These are phyloP conservation scores for Agrilus mali DNA, from an alignment of 2,888 invertebrate species.

Conservation along the genomic window DNA sequence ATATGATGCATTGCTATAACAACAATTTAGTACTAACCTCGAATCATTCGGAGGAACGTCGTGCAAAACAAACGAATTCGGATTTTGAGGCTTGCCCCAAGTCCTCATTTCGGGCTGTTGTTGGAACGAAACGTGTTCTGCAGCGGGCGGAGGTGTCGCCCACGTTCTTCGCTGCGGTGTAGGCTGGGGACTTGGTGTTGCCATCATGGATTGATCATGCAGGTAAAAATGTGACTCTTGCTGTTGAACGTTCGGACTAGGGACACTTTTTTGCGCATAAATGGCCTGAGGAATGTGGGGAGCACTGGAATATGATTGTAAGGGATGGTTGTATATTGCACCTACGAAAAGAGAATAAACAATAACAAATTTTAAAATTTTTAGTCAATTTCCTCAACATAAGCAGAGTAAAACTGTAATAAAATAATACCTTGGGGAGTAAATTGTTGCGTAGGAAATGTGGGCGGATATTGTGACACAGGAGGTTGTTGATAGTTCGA, in stretches of 20 bases:
- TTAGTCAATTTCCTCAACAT: too few relatives aligned
- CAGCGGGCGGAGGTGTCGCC: constrained; percentile 40
- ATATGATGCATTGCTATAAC: too few relatives aligned
- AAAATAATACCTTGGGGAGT: constrained; percentile 32
- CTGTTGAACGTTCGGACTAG: constrained; percentile 14
- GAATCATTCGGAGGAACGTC: constrained; percentile 31
- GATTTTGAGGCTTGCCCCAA: constrained; percentile 28
- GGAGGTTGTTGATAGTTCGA: constrained; percentile 29
- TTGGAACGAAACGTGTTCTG: constrained; percentile 19
- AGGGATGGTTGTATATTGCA: constrained; percentile 19
- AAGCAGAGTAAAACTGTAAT: neutral
- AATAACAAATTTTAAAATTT: too few relatives aligned
- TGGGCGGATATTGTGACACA: constrained; percentile 26
- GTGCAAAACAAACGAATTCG: constrained; percentile 53
- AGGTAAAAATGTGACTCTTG: constrained; percentile 59
- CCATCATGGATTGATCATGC: constrained; percentile 49
- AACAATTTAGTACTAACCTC: too few relatives aligned
- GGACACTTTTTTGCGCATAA: constrained; percentile 38
- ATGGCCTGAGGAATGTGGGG: constrained; percentile 41
- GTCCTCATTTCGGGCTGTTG: constrained; percentile 28
- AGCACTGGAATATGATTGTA: constrained; percentile 32
- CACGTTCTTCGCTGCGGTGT: constrained; percentile 52
- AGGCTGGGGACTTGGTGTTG: constrained; percentile 34
- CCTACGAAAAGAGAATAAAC: constrained; percentile 9
- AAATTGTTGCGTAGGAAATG: constrained; percentile 38